Base-by-base conservation (phyloP, 2,888 invertebrate genomes). In the Cephus pygmeus region DNA sequence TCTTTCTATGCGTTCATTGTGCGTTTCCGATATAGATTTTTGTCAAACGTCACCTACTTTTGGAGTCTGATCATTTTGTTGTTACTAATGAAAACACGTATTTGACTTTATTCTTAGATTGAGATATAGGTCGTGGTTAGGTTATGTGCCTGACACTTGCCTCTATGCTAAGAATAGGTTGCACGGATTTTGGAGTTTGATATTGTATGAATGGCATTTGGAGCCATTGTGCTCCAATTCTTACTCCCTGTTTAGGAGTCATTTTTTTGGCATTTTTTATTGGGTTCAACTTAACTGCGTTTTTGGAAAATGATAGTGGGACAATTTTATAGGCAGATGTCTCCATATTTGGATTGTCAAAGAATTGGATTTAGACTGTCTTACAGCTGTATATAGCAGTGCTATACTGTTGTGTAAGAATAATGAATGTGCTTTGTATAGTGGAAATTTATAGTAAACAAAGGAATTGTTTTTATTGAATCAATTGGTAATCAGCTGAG, bases 71-170 rank as follows among this genome's bases (percentile, higher is more conserved):
- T 56, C 9, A 23, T 56, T 56, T 56, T 56, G 2, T 23, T 56
- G 9, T 56, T 56, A 15, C 2, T 23, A 56, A 56, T 23, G 9
- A 56, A 56, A 56, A 56, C 56, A 56, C 23, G 23, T 56, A 23
- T 23, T 23, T 56, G 56, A 9, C 56, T 56, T 56, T 23, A 23
- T 56, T 56, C 23, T 56, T 56, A 9, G 23, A 56, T 56, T 23
- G 56, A 56, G 56, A 56, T 56, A 23, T 56, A 56, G 56, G 23
- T 56, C 56, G 56, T 56, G 56, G 2, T 56, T 56, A 56, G 56
- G 56, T 56, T 76, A 81, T 85, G 83, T 79, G 73, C 78, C 76
- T 84, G 79, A 82, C 83, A 73, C 82, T 81, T 79, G 69, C 30
- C 75, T 77, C 76, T 71, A 71, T 81, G 69, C 56, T 56, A 56